Percentiles rank a stretch among this genome's conserved stretches.
These are phyloP conservation scores for Pedionomus torquatus DNA, from an alignment of 2,113 vertebrate species.

Conservation along the genomic window DNA sequence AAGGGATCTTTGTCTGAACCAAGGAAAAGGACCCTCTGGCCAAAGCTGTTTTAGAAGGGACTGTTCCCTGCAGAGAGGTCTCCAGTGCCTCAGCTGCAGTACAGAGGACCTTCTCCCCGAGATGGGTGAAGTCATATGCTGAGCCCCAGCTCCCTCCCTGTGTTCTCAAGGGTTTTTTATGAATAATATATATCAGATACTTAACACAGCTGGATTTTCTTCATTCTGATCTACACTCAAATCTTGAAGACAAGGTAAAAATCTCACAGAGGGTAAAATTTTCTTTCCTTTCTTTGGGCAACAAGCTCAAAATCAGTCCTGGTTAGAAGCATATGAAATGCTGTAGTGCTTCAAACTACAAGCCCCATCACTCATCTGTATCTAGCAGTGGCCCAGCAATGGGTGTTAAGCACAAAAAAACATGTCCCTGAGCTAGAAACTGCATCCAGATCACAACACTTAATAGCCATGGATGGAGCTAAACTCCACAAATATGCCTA, in stretches of 20 bases:
- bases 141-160: not conserved
- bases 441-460: not conserved
- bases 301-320: not conserved
- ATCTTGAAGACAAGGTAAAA: not conserved
- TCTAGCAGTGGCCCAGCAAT: not conserved
- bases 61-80: not conserved
- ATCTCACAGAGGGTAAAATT: not conserved
- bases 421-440: not conserved
- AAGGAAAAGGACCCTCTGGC: not conserved
- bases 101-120: not conserved
- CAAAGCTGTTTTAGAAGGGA: not conserved
- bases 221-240: not conserved
- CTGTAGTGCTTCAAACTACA: not conserved
- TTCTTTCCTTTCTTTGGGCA: not conserved
- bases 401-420: not conserved
- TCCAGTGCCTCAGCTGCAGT: not conserved
- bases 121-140: not conserved
- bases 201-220: not conserved
- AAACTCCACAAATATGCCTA: not conserved
- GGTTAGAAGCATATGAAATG: not conserved
- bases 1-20: not conserved
- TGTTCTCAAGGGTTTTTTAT: not conserved
- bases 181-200: not conserved
- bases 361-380: not conserved
- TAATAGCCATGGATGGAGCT: not conserved